Evolutionary conservation across 53 echinoderm and acorn worm species (phyloP).

Genomic region (Stichopus horrens): DNA sequence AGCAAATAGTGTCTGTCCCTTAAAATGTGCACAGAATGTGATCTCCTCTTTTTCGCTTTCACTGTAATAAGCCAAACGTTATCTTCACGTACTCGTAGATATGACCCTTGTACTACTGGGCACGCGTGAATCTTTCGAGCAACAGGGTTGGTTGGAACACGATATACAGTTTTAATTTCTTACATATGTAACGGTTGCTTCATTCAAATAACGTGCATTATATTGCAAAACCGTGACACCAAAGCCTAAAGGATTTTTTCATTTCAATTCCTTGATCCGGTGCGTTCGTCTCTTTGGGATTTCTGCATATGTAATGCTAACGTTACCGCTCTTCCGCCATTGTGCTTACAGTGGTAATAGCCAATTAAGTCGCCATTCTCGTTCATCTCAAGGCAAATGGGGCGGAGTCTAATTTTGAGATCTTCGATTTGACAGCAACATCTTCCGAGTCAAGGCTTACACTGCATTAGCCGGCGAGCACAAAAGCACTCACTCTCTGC

Average conservation of each 20-base stretch:
- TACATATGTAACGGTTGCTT: not conserved
- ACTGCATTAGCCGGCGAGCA: slow-evolving; percentile 37
- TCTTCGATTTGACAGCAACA: slow-evolving; percentile 39
- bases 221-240: not conserved
- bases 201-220: not conserved
- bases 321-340: slow-evolving; percentile 35
- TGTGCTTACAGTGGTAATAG: slow-evolving; percentile 36
- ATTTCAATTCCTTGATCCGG: slow-evolving; percentile 17
- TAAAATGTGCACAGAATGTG: no score
- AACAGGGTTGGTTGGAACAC: not conserved
- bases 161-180: not conserved
- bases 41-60: no score
- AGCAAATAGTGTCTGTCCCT: no score
- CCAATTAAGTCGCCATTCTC: slow-evolving; percentile 49
- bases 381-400: slow-evolving; percentile 33
- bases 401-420: slow-evolving; percentile 32
- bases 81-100: no score
- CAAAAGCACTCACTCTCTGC: slow-evolving; percentile 26
- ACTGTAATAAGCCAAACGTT: no score
- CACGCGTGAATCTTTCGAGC: not conserved
- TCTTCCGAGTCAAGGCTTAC: slow-evolving; percentile 40
- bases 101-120: no score
- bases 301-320: slow-evolving; percentile 39
- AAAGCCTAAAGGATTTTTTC: not conserved
- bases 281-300: slow-evolving; percentile 28